These are phyloP conservation scores for Thysanoteuthis rhombus DNA, from an alignment of 2,888 invertebrate species.

Conservation along the genomic window DNA sequence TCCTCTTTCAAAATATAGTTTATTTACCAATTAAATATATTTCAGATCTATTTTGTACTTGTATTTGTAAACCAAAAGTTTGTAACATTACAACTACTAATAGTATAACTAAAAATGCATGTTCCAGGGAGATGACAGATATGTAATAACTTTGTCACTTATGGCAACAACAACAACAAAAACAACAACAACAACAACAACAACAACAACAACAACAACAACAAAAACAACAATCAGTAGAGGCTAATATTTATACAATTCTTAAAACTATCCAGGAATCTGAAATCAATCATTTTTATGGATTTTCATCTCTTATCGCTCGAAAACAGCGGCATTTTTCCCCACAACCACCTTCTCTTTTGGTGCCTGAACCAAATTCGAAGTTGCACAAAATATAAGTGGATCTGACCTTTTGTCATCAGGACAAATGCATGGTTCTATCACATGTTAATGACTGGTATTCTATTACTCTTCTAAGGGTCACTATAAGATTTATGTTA, in stretches of 20 bases:
- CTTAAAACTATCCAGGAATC: not conserved
- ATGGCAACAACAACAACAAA: not conserved
- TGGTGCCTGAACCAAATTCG: not conserved
- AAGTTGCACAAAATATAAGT: not conserved
- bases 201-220: too few relatives aligned
- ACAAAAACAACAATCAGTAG: not conserved
- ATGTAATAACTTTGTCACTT: not conserved
- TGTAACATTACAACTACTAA: too few relatives aligned
- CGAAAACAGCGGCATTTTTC: not conserved
- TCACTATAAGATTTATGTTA: too few relatives aligned
- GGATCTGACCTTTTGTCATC: not conserved
- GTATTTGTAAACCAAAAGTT: too few relatives aligned
- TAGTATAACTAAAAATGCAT: too few relatives aligned
- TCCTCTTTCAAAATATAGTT: too few relatives aligned
- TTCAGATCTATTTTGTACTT: too few relatives aligned
- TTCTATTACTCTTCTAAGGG: too few relatives aligned
- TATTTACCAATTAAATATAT: too few relatives aligned
- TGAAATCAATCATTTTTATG: not conserved
- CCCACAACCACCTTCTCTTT: not conserved
- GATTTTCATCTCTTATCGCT: not conserved
- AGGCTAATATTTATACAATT: not conserved
- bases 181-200: too few relatives aligned
- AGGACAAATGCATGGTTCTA: too few relatives aligned
- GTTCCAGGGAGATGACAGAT: not conserved
- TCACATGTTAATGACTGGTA: too few relatives aligned